These are phyloP conservation scores for Rhynchomys soricoides DNA, from an alignment of 2,113 vertebrate species.

Conservation along the genomic window DNA sequence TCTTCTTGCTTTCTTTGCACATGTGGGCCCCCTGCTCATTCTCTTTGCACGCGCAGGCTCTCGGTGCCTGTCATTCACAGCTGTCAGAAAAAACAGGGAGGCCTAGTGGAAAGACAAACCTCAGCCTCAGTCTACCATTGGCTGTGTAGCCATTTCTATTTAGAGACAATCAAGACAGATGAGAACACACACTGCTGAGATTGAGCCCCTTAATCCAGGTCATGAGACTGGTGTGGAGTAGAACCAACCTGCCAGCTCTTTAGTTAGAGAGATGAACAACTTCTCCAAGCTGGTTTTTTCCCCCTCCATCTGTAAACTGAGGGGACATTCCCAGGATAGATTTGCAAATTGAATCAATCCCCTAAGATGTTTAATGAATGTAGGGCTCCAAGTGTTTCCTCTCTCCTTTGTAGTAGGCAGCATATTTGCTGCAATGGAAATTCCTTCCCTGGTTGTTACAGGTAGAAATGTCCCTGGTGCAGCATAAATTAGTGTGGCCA, in stretches of 20 bases:
- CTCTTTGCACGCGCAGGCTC: not conserved
- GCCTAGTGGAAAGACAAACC: not conserved
- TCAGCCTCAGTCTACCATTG: not conserved
- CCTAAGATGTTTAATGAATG: not conserved
- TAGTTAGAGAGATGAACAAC: not conserved
- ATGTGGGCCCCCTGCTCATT: not conserved
- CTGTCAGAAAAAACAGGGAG: not conserved
- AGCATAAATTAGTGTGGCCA: not conserved
- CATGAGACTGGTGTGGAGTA: not conserved
- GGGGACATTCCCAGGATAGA: not conserved
- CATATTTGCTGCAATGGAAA: not conserved
- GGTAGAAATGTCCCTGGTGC: not conserved
- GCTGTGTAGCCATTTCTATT: not conserved
- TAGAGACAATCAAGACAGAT: not conserved
- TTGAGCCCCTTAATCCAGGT: not conserved
- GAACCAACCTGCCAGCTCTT: not conserved
- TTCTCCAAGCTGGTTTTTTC: not conserved
- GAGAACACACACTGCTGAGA: not conserved
- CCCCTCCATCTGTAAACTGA: not conserved
- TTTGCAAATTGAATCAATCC: not conserved
- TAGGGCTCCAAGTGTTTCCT: not conserved
- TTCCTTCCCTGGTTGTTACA: not conserved
- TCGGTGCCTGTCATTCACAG: not conserved
- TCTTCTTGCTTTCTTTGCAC: not conserved
- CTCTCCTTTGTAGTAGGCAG: not conserved